These are phyloP conservation scores for Muscina levida DNA, from an alignment of 2,888 invertebrate species.

Conservation along the genomic window DNA sequence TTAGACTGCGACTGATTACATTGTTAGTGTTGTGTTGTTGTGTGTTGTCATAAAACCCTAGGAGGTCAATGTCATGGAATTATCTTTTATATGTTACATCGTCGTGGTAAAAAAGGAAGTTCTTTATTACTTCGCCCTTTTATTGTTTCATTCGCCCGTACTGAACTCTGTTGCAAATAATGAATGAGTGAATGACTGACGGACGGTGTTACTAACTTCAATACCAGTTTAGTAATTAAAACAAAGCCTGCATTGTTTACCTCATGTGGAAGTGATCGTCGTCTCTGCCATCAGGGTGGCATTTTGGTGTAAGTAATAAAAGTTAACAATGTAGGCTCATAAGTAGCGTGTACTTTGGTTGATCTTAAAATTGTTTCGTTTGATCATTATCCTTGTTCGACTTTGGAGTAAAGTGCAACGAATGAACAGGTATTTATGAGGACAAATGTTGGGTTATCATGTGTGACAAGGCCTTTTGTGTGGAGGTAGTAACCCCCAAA, in stretches of 20 bases:
- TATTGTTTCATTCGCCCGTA: background rate
- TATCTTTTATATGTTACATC: slow-evolving; percentile 24
- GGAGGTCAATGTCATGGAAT: slow-evolving; percentile 51
- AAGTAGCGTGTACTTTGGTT: background rate
- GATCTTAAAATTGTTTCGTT: background rate
- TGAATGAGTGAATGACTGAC: slow-evolving; percentile 9
- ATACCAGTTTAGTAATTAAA: background rate
- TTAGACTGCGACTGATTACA: slow-evolving; percentile 39
- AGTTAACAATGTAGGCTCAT: background rate
- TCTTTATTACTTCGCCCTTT: slow-evolving; percentile 32
- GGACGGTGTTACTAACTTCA: background rate
- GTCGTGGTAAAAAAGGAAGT: slow-evolving; percentile 42
- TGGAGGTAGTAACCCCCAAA: too few species aligned
- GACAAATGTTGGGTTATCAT: too few species aligned
- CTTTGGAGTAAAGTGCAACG: too few species aligned
- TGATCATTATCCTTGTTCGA: too few species aligned
- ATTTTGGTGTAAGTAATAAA: background rate
- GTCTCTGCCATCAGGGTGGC: background rate
- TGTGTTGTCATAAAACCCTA: slow-evolving; percentile 51
- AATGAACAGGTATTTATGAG: too few species aligned
- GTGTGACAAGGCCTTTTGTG: too few species aligned
- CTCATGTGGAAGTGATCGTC: too few species aligned
- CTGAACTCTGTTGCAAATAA: slow-evolving; percentile 26
- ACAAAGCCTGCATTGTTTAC: too few species aligned
- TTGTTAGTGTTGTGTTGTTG: slow-evolving; percentile 48